These are phyloP conservation scores for Caenorhabditis becei DNA, from an alignment of 2,888 invertebrate species.

Conservation along the genomic window DNA sequence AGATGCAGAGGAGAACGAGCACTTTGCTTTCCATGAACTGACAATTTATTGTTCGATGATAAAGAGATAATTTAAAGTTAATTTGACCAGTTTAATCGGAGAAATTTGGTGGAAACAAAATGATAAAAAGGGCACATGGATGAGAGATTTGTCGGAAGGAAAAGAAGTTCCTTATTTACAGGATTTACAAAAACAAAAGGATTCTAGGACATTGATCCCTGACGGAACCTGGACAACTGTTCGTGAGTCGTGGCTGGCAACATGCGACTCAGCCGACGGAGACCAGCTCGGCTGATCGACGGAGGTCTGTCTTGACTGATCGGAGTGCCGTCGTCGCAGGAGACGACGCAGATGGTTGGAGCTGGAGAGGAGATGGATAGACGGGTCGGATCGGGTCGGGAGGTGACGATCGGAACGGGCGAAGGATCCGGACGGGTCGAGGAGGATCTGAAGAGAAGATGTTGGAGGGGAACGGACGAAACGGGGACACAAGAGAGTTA, in stretches of 20 bases:
- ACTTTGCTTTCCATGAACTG: neutral
- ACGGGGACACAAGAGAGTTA: neutral
- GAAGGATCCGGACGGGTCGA: constrained; percentile 15
- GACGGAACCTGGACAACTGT: constrained; percentile 53
- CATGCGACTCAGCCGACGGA: constrained; percentile 68
- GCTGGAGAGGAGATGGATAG: constrained; percentile 54
- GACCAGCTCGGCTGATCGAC: constrained; percentile 60
- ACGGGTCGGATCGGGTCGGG: constrained; percentile 36
- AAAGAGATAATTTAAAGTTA: neutral
- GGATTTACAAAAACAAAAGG: constrained; percentile 40
- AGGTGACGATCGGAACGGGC: constrained; percentile 1
- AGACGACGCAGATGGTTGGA: constrained; percentile 55
- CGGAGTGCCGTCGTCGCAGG: constrained; percentile 53
- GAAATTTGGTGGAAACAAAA: constrained; percentile 38
- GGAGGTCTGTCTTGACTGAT: constrained; percentile 38
- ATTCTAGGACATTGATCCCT: constrained; percentile 42
- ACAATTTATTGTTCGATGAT: constrained; percentile 11
- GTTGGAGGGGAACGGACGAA: neutral
- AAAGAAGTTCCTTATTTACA: too few relatives aligned
- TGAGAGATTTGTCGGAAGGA: neutral
- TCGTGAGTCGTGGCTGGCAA: constrained; percentile 62
- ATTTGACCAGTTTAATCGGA: constrained; percentile 25
- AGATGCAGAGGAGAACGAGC: too few relatives aligned
- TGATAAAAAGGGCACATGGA: neutral
- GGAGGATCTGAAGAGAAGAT: constrained; percentile 32